Base-by-base conservation (phyloP, 2,888 invertebrate species). In the Leptarthrus brevirostris region DNA sequence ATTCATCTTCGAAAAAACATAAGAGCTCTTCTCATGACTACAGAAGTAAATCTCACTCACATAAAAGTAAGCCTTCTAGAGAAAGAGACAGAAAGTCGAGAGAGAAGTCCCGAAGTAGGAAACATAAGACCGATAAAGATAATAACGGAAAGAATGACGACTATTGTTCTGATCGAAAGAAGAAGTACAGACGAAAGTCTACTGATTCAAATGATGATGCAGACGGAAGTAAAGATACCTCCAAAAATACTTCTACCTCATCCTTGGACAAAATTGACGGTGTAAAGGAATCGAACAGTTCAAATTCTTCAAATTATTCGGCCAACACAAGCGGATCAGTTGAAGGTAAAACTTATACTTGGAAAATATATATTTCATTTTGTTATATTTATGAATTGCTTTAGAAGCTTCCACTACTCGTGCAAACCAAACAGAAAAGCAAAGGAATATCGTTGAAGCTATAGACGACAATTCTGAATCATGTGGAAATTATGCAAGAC, bases 151-250 rank as follows among this genome's bases (percentile, higher is more conserved):
- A 89, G 89, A 80, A 85, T 87, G 93, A 93, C 80, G 93, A 93
- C 82, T 93, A 93, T 81, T 90, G 89, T 74, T 89, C 90, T 78
- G 86, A 89, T 3, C 90, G 90, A 40, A 87, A 88, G 0, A 90
- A 91, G 80, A 88, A 87, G 10, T 88, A 89, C 70, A 88, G 88
- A 77, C 87, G 93, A 5, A 87, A 93, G 61, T 93, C 93, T 0
- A 92, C 92, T 0, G 94, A 94, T 84, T 93, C 93, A 0, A 93
- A 92, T 78, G 93, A 93, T 81, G 93, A 91, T 3, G 79, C 44
- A 3, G 47, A 84, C 10, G 88, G 87, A 73, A 87, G 87, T 1
- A 87, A 86, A 0, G 78, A 79, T 14, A 54, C 36, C 0, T 86
- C 85, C 0, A 87, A 87, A 82, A 86, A 87, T 1, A 86, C n/a